phyloP scores from a whole-genome alignment of 2,113 vertebrate genomes.

The Phocoena phocoena region DNA sequence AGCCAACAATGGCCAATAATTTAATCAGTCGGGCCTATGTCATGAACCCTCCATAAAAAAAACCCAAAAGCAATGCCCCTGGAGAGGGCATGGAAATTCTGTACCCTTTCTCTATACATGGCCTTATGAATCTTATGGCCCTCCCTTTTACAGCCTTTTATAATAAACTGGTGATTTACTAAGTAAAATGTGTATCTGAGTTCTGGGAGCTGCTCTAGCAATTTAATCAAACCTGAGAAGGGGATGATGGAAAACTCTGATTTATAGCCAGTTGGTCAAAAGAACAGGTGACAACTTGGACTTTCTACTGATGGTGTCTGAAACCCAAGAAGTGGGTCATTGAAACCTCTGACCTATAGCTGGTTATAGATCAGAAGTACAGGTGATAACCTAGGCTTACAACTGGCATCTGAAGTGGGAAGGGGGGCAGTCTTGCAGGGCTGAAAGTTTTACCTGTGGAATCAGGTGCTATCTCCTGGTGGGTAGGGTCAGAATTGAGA shows the following conservation, averaged over 20 bases:
- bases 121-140: not conserved
- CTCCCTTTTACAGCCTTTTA: not conserved
- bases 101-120: not conserved
- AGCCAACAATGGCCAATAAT: not conserved
- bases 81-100: not conserved
- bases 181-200: not conserved
- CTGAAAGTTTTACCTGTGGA: not conserved
- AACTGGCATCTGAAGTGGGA: not conserved
- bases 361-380: not conserved
- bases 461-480: not conserved
- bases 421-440: not conserved
- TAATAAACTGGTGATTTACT: not conserved
- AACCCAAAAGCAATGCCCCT: not conserved
- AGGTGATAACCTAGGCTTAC: not conserved
- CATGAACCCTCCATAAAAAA: not conserved
- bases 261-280: not conserved
- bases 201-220: not conserved
- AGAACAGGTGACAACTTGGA: not conserved
- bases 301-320: not conserved
- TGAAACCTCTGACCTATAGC: not conserved
- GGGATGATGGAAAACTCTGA: not conserved
- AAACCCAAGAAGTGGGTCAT: not conserved
- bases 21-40: not conserved
- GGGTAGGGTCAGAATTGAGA: not conserved
- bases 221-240: not conserved